These are phyloP conservation scores for Trichonephila clavipes DNA, from an alignment of 1,140 invertebrate genomes.

Conservation along the genomic window DNA sequence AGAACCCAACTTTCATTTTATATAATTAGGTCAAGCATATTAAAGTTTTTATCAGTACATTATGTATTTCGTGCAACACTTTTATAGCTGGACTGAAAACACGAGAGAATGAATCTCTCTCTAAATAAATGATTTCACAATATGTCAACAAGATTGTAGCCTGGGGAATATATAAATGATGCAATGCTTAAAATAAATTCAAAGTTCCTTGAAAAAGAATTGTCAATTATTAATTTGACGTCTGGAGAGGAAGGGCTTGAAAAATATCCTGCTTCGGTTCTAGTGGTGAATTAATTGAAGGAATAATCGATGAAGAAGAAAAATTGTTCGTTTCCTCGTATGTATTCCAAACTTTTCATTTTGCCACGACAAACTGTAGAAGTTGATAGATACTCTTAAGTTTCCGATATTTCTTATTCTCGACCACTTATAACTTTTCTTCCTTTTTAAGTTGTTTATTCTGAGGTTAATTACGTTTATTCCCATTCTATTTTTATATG, in stretches of 20 bases:
- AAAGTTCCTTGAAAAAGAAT: neutral
- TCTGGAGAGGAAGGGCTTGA: neutral
- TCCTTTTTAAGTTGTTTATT: neutral
- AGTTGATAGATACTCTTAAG: conserved; percentile 35
- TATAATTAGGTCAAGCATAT: too few relatives aligned
- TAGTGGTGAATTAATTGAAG: conserved; percentile 39
- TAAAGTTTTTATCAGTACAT: too few relatives aligned
- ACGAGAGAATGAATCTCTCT: too few relatives aligned
- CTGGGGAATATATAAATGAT: neutral
- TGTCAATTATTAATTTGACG: conserved; percentile 36
- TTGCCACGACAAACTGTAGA: neutral
- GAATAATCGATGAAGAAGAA: conserved; percentile 51
- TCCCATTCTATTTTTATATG: neutral
- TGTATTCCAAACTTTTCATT: neutral
- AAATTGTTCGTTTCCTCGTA: conserved; percentile 30
- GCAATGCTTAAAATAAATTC: conserved; percentile 25
- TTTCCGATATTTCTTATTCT: conserved; percentile 44
- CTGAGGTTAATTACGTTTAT: neutral
- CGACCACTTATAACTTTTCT: neutral
- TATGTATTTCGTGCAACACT: too few relatives aligned
- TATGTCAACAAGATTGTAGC: neutral
- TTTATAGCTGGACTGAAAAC: too few relatives aligned
- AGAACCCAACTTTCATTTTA: too few relatives aligned
- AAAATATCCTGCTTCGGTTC: conserved; percentile 27
- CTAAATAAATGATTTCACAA: neutral